Evolutionary conservation across 2,113 vertebrate genomes (phyloP), one percentile per base, ranked within the genome.

Genomic region (Hemicordylus capensis): DNA sequence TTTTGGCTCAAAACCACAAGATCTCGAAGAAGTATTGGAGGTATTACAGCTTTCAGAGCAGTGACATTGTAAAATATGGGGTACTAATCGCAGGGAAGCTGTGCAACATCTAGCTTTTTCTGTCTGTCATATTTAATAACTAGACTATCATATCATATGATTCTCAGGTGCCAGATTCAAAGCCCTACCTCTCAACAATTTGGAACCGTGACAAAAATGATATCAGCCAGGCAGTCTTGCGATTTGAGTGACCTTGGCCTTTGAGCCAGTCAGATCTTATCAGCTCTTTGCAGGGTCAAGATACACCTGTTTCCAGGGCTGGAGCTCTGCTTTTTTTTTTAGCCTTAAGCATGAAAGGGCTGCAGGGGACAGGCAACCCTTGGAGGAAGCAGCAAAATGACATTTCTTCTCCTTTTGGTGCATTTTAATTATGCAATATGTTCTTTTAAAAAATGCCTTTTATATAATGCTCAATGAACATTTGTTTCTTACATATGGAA

Each of bases 41-140:
- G 87, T 87, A 89, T 87, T 93, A 80, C 42, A 89, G 80, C 82
- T 89, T 90, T 93, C 11, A 0, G 84, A 91, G 82, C 88, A 88
- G 76, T 91, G 87, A 91, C 91, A 91, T 90, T 93, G 93, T 93
- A 93, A 93, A 94, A 93, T 94, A 93, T 72, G 87, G 89, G 87
- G 87, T 95, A 94, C 93, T 94, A 93, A 95, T 93, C 91, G 91
- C 91, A 92, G 89, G 87, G 91, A 94, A 91, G 83, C 92, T 90
- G 73, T 93, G 85, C 86, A 94, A 93, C 91, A 91, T 89, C 84
- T 85, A 89, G 90, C 92, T 91, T 92, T 95, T 93, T 95, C 90
- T 93, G 88, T 93, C 92, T 95, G 94, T 95, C 94, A 95, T 95
- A 95, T 92, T 94, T 94, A 92, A 94, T 91, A 91, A 95, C 84